Base-by-base conservation (phyloP, 2,888 invertebrate genomes). In the Seira ritae region DNA sequence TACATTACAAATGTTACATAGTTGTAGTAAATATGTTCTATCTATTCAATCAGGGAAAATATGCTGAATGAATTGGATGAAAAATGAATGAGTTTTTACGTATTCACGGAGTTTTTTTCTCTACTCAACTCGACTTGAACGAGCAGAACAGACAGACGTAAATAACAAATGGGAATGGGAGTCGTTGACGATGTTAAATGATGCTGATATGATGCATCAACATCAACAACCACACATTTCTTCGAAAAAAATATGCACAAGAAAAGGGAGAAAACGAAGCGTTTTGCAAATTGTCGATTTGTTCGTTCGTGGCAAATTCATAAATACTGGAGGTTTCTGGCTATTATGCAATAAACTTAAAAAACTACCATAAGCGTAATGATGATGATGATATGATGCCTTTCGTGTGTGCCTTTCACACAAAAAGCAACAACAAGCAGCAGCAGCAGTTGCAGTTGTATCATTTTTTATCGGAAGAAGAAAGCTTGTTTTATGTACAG, bases 251-350 rank as follows among this genome's bases (percentile, higher is more conserved):
- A 4, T 62, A 20, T 20, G 19, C 72, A 74, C n/a, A 20, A 22
- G n/a, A 31, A 55, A 15, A 62, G 19, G 37, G 22, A 50, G n/a
- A n/a, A n/a, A n/a, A n/a, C n/a, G n/a, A 75, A 80, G 37, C 23
- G 19, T 78, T 42, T 79, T 79, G 84, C 84, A 84, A 84, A 84
- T 75, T 75, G 84, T 79, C 75, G 60, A 73, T 42, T 24, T 23
- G 70, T 50, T 50, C 15, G 31, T 31, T 31, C 31, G 31, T 20
- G 50, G 76, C 82, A 62, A 31, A 31, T 4, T 4, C 8, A 31
- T 31, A 31, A 82, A 81, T 81, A 75, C 73, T 73, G 73, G 84
- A 84, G 74, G 79, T 74, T 55, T 73, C 69, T 74, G 68, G 31
- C 78, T 69, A 69, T 76, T 78, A 78, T 76, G 81, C 68, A 80